Base-by-base conservation (phyloP, 2,888 invertebrate genomes). In the Xanthorhoe designata region DNA sequence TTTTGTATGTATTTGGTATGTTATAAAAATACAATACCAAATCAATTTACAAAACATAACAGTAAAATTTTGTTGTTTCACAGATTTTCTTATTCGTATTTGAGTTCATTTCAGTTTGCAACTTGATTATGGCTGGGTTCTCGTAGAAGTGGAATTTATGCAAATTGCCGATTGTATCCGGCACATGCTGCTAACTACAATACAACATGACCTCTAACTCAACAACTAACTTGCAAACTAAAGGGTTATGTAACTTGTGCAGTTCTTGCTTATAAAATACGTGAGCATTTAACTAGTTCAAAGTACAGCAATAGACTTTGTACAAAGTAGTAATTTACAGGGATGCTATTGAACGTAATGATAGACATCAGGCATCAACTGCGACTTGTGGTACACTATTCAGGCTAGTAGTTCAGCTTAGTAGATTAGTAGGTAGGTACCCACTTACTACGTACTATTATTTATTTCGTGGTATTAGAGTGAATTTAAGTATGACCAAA, bases 101-200 rank as follows among this genome's bases (percentile, higher is more conserved):
- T 35, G 13, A 13, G 38, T 42, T 42, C 13, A 42, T 42, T 42
- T 42, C 13, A 42, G 38, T 42, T 42, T 2, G 38, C 38, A 42
- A 13, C 38, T 13, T 13, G 5, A 42, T 42, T 42, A 42, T 42
- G 32, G 13, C 10, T 13, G 3, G 38, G 38, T 17, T 47, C 8
- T 47, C 29, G 45, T 19, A 45, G 60, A 56, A 63, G 63, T 57
- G 32, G 0, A 63, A 63, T 57, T 63, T 45, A 52, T 59, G 59
- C 59, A 50, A 50, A 56, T 54, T 45, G 42, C 18, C 18, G 63
- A 35, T 57, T 45, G 63, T 57, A 57, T 57, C 45, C 45, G 47
- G 32, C 47, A 61, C 61, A 47, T 54, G 53, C 35, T 29, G 51
- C 63, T 52, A 57, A 63, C 63, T 51, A 35, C 60, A 61, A 61